Conservation (phyloP, 1,140 invertebrate genomes). For the Antheraea mylitta region DNA sequence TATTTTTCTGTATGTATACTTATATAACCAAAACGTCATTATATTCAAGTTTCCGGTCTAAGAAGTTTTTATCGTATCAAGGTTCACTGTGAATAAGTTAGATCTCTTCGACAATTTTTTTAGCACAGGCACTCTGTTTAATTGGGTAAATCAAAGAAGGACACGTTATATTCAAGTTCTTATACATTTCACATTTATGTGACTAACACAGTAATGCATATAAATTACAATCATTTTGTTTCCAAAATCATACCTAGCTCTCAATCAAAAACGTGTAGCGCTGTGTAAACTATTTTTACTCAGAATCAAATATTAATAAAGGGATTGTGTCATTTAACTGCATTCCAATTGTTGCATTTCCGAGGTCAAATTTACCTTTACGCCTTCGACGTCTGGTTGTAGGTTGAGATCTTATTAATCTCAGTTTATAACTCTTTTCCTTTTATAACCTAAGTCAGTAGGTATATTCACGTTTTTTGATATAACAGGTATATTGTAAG, state of each 20-base stretch:
- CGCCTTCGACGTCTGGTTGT: not conserved
- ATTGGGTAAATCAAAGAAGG: no score
- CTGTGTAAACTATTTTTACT: conserved; percentile 53
- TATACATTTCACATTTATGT: no score
- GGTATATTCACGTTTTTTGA: no score
- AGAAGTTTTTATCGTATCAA: no score
- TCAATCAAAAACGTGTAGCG: not conserved
- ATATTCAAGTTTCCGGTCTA: no score
- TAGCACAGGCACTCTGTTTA: no score
- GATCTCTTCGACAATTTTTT: no score
- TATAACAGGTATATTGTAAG: no score
- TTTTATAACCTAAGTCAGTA: not conserved
- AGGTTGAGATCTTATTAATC: not conserved
- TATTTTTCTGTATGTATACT: no score
- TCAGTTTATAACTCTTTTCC: not conserved
- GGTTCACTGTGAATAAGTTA: no score
- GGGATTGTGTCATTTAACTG: conserved; percentile 57
- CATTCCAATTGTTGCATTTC: conserved; percentile 11
- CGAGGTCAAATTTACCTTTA: not conserved
- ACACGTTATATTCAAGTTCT: no score
- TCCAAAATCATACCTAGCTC: not conserved
- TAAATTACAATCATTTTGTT: not conserved
- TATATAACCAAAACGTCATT: no score
- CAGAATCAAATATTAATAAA: conserved; percentile 54
- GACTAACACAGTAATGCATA: not conserved